Evolutionary conservation across 1,140 invertebrate species (phyloP), one percentile per base, ranked within the genome.

Genomic region (Himalopsyche phryganea): DNA sequence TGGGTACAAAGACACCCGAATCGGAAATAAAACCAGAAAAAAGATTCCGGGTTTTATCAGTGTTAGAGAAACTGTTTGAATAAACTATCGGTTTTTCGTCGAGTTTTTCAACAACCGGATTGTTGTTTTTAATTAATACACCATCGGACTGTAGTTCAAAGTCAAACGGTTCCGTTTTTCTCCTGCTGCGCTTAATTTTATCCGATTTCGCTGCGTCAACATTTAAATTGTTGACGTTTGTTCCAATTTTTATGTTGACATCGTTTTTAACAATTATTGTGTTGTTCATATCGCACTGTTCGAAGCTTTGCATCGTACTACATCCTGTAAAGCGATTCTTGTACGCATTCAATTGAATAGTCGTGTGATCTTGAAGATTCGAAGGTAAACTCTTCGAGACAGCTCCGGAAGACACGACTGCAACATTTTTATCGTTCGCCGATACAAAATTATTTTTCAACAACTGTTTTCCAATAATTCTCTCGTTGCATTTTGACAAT

Each of bases 171-270:
- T 63, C 61, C 28, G 61, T 63, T 60, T 63, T 63, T 38, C 61
- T 51, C 4, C 61, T 17, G 36, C 52, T 57, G 10, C 61, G 32
- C 23, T 66, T 63, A 20, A 56, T 66, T 11, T 47, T 47, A n/a
- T 62, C 58, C 3, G 58, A 50, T 49, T 66, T 58, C 10, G 54
- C 57, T 19, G 42, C 38, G 13, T n/a, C 40, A 10, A 60, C 59
- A 1, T 60, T 60, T 6, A 75, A 55, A 52, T 74, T 67, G 49
- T 77, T 76, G 0, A 76, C 75, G 33, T 75, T 75, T 19, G 72
- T 70, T 0, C 74, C 74, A 1, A 75, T 66, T 15, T 65, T 70
- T 4, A 68, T 66, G 23, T 65, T 66, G 6, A 46, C 51, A 0
- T 62, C 63, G 46, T 71, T 74, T 1, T 61, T 63, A 1, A 69